Conservation (phyloP, 2,113 vertebrate genomes). For the Scomber colias region DNA sequence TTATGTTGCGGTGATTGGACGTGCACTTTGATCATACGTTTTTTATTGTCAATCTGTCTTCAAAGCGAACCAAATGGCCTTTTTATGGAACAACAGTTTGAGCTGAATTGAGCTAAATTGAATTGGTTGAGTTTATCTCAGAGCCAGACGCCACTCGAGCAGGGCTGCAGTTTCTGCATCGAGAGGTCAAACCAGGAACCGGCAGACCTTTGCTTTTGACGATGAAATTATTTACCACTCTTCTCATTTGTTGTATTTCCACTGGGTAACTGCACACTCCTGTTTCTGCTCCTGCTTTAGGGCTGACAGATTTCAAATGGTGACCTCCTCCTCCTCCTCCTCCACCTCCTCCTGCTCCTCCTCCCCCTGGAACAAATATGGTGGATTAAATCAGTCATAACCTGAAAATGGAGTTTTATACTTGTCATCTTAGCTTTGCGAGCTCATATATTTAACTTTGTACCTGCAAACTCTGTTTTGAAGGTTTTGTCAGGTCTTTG, state of each 20-base stretch:
- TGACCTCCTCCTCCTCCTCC: too few relatives aligned
- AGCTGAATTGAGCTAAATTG: slow-evolving; percentile 7
- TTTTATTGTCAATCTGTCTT: slow-evolving; percentile 8
- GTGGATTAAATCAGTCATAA: neutral
- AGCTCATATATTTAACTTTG: too few relatives aligned
- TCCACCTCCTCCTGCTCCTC: too few relatives aligned
- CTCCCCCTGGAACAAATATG: too few relatives aligned
- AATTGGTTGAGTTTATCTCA: slow-evolving; percentile 12
- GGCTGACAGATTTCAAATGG: too few relatives aligned
- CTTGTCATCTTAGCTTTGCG: too few relatives aligned
- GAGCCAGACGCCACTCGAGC: neutral
- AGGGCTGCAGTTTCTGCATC: neutral
- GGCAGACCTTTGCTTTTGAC: neutral
- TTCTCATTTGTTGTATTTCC: too few relatives aligned
- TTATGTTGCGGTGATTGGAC: neutral
- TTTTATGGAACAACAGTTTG: neutral
- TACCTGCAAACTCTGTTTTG: too few relatives aligned
- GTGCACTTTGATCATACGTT: slow-evolving; percentile 9
- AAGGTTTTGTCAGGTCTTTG: too few relatives aligned
- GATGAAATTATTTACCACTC: neutral
- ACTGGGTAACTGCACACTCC: too few relatives aligned
- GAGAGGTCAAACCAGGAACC: neutral
- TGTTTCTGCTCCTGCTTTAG: too few relatives aligned
- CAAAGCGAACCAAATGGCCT: slow-evolving; percentile 12
- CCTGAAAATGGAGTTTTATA: neutral